Percentiles rank a stretch among this genome's conserved stretches.
Evolutionary conservation across 1,140 invertebrate genomes (phyloP).

Genomic region (Drosophila pandora): DNA sequence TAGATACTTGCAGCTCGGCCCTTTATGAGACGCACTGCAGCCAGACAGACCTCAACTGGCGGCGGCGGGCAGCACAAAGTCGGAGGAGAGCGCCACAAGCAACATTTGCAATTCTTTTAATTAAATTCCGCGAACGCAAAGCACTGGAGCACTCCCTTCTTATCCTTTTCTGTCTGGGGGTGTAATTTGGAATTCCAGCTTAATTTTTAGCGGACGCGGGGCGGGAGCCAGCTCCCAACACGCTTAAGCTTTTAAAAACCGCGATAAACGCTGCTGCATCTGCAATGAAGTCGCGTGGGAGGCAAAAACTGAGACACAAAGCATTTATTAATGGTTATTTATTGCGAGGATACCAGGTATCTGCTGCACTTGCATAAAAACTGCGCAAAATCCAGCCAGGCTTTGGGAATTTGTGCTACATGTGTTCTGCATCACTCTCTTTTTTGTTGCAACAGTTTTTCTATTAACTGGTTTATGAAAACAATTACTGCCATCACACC

Average conservation of each 20-base stretch:
- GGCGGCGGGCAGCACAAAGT: background rate
- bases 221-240: slow-evolving; percentile 45
- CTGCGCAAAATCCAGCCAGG: background rate
- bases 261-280: slow-evolving; percentile 17
- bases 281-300: background rate
- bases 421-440: background rate
- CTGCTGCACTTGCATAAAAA: background rate
- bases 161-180: slow-evolving; percentile 7
- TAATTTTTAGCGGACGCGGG: slow-evolving; percentile 52
- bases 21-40: slow-evolving; percentile 47
- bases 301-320: slow-evolving; percentile 55
- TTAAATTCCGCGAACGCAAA: slow-evolving; percentile 72
- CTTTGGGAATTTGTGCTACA: background rate
- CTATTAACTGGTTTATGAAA: background rate
- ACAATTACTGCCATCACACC: background rate
- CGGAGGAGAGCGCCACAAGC: slow-evolving; percentile 34
- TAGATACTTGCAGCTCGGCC: slow-evolving; percentile 33
- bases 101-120: slow-evolving; percentile 79
- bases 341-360: slow-evolving; percentile 8
- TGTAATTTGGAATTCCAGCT: slow-evolving; percentile 76
- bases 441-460: background rate
- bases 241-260: slow-evolving; percentile 78
- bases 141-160: slow-evolving; percentile 36
- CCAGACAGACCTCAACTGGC: slow-evolving; percentile 42
- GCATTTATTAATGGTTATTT: slow-evolving; percentile 77